Evolutionary conservation across 2,113 vertebrate species (phyloP).

Genomic region (Penelope pileata): DNA sequence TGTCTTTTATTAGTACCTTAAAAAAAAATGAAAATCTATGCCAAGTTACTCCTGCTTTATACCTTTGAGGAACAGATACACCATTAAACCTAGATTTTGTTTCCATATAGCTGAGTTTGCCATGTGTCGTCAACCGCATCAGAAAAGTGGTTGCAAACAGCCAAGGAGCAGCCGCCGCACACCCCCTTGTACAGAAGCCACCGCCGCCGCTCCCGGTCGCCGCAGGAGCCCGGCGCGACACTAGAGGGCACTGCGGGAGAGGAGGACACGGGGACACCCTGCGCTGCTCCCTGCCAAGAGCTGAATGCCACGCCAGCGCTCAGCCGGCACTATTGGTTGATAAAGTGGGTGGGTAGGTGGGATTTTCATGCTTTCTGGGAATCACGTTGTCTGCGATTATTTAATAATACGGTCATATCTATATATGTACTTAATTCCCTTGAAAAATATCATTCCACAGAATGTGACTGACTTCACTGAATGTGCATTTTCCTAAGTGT

Average conservation of each 20-base stretch:
- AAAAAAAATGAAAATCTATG: background rate
- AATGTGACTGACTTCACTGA: background rate
- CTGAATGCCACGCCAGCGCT: background rate
- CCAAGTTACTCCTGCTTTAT: background rate
- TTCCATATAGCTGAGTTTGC: constrained; percentile 93
- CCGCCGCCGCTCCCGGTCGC: background rate
- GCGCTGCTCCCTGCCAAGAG: rapidly evolving
- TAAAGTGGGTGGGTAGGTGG: background rate
- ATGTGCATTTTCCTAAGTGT: rapidly evolving
- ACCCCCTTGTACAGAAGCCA: constrained; percentile 84
- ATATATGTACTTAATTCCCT: background rate
- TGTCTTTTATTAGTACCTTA: background rate
- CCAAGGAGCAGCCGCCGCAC: constrained; percentile 87
- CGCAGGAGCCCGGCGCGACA: constrained; percentile 23
- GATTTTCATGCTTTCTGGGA: background rate
- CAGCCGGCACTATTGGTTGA: background rate
- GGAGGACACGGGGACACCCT: background rate
- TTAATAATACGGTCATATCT: background rate
- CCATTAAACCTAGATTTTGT: constrained; percentile 81
- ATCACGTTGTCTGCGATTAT: background rate
- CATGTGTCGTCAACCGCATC: constrained; percentile 99
- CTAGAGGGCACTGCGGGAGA: constrained; percentile 64
- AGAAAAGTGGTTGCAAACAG: constrained; percentile 99
- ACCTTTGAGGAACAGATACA: constrained; percentile 79
- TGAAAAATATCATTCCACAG: background rate